Conservation (phyloP, 2,113 vertebrate species). For the Gallinago paraguaiae region DNA sequence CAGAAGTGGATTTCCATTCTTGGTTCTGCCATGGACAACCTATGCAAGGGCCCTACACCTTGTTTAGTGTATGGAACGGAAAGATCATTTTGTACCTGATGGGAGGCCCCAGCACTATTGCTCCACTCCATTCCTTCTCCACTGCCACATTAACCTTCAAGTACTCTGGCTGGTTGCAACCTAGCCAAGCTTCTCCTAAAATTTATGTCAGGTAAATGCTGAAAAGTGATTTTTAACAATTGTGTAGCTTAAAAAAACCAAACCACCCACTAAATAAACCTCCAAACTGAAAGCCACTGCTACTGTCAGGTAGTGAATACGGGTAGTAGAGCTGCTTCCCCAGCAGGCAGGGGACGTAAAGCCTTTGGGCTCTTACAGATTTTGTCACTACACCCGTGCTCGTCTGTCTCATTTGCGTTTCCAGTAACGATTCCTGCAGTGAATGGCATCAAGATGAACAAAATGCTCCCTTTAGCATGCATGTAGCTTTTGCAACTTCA, state of each 20-base stretch:
- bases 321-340: neutral
- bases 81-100: rapidly evolving
- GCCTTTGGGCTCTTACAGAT: too few relatives aligned
- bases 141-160: neutral
- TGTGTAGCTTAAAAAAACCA: neutral
- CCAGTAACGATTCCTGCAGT: neutral
- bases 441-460: neutral
- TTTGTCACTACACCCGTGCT: neutral
- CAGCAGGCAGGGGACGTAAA: neutral
- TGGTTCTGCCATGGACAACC: neutral
- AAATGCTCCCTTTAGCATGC: neutral
- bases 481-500: neutral
- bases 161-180: neutral
- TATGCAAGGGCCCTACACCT: rapidly evolving
- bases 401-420: neutral
- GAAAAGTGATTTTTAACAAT: neutral
- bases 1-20: neutral
- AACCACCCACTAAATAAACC: neutral
- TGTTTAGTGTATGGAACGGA: neutral
- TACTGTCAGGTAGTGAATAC: rapidly evolving
- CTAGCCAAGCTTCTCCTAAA: neutral
- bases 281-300: neutral
- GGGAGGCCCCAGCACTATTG: neutral
- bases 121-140: neutral
- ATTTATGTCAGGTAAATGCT: neutral